These are phyloP conservation scores for Antechinus stuartii DNA, from an alignment of 2,113 vertebrate genomes.

Conservation along the genomic window DNA sequence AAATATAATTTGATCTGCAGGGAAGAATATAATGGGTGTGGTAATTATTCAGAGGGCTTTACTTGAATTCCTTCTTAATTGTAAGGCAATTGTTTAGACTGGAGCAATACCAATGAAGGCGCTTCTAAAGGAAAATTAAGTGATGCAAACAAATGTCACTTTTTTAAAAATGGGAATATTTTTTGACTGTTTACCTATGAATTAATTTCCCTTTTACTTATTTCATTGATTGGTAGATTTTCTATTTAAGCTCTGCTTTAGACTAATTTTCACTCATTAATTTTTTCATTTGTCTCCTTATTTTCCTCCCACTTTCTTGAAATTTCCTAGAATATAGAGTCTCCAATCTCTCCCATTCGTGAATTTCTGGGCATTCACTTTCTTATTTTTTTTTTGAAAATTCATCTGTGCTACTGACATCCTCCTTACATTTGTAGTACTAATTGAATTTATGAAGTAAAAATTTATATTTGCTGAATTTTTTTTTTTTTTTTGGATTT, in stretches of 20 bases:
- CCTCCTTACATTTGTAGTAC: conserved; percentile 10
- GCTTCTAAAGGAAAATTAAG: conserved; percentile 39
- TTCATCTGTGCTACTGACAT: background rate
- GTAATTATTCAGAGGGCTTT: conserved; percentile 56
- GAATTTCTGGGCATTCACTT: background rate
- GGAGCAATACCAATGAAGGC: background rate
- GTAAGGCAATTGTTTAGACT: conserved; percentile 48
- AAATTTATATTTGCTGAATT: background rate
- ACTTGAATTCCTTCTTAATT: background rate
- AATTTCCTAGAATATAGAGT: conserved; percentile 43
- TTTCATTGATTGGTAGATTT: conserved; percentile 25
- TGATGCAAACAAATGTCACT: conserved; percentile 4
- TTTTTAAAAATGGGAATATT: background rate
- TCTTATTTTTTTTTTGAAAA: background rate
- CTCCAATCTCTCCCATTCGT: background rate
- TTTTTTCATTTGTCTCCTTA: conserved; percentile 23
- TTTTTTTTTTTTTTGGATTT: background rate
- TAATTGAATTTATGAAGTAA: conserved; percentile 3
- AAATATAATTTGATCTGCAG: conserved; percentile 53
- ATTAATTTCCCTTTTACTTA: background rate
- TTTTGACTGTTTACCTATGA: background rate
- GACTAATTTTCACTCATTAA: background rate
- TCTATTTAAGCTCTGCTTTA: background rate
- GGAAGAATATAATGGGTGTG: conserved; percentile 35
- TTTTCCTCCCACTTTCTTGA: background rate